Percentiles rank a stretch among this genome's conserved stretches.
Evolutionary conservation across 2,888 invertebrate species (phyloP).

Genomic region (Clunio marinus): DNA sequence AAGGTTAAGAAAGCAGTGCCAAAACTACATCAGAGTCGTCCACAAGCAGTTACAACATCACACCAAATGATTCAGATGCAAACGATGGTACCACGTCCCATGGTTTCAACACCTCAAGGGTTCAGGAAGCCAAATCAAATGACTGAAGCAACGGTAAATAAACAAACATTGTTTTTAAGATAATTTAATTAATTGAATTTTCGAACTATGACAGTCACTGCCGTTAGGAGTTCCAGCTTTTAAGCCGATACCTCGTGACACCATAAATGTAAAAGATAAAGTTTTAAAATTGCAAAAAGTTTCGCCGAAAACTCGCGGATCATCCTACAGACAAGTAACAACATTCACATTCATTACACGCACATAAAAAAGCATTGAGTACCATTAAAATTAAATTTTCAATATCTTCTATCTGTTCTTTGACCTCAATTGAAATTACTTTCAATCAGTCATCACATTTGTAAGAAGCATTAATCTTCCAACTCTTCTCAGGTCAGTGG

Average conservation of each 20-base stretch:
- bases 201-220: too few relatives aligned
- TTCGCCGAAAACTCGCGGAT: too few relatives aligned
- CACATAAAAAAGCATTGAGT: not conserved
- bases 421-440: too few relatives aligned
- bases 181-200: too few relatives aligned
- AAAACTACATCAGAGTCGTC: too few relatives aligned
- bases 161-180: too few relatives aligned
- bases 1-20: too few relatives aligned
- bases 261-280: not conserved
- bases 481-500: not conserved
- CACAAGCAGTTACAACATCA: not conserved
- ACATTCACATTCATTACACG: not conserved
- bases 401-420: too few relatives aligned
- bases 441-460: not conserved
- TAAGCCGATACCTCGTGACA: too few relatives aligned
- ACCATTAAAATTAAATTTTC: not conserved
- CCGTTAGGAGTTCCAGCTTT: too few relatives aligned
- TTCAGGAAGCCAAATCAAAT: constrained; percentile 9
- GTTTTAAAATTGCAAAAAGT: too few relatives aligned
- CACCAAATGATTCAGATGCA: not conserved
- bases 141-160: constrained; percentile 28
- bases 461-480: not conserved
- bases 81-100: not conserved
- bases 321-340: constrained; percentile 1
- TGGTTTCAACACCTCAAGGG: not conserved